A percentile compares a stretch with the other conserved stretches of the same genome.
Conservation (phyloP, 2,888 invertebrate species). For the Scaptodrosophila latifasciaeformis region DNA sequence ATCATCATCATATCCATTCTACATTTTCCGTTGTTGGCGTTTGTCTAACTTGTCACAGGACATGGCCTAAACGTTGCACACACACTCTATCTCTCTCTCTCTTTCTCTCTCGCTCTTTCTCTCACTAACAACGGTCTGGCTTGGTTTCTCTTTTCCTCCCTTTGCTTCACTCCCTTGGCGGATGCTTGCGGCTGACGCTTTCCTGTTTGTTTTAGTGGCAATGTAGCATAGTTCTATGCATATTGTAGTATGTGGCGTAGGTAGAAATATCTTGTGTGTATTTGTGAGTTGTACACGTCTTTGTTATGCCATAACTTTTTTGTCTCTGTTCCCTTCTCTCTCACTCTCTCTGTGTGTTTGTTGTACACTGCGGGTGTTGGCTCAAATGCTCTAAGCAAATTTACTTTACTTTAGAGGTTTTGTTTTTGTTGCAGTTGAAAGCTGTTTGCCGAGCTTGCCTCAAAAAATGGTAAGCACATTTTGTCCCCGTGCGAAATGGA, state of each 20-base stretch:
- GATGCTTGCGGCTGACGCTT: slow-evolving; percentile 18
- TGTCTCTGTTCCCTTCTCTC: slow-evolving; percentile 12
- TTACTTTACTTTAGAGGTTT: slow-evolving; percentile 18
- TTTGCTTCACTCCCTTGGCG: too few relatives aligned
- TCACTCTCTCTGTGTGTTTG: slow-evolving; percentile 11
- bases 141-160: too few relatives aligned
- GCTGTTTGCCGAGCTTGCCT: slow-evolving; percentile 1
- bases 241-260: slow-evolving; percentile 32
- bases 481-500: slow-evolving; percentile 12
- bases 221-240: slow-evolving; percentile 69
- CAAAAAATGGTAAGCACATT: too few relatives aligned
- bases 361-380: slow-evolving; percentile 33
- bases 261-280: too few relatives aligned
- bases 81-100: too few relatives aligned
- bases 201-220: slow-evolving; percentile 68
- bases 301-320: slow-evolving; percentile 30
- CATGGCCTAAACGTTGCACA: slow-evolving; percentile 1
- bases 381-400: slow-evolving; percentile 36
- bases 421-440: neutral
- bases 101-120: too few relatives aligned
- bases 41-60: slow-evolving; percentile 44
- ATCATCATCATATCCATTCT: too few relatives aligned
- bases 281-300: slow-evolving; percentile 27
- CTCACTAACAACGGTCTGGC: too few relatives aligned
- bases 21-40: too few relatives aligned